These are phyloP conservation scores for Rhaphigaster nebulosa DNA, from an alignment of 2,888 invertebrate genomes.

Conservation along the genomic window DNA sequence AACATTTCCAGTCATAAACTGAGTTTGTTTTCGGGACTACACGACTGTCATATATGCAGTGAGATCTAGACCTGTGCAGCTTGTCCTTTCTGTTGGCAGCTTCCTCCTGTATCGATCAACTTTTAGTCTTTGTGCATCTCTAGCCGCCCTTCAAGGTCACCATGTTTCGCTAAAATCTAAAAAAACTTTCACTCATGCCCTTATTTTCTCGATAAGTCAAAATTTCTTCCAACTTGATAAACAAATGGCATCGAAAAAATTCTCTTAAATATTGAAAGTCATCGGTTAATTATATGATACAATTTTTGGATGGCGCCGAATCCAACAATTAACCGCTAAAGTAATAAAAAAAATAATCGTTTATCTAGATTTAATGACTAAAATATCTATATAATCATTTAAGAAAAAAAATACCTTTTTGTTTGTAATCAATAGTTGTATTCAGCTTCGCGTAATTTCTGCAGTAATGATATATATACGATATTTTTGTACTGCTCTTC, in stretches of 20 bases:
- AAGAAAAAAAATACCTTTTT: too few species aligned
- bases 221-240: neutral
- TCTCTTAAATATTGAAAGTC: neutral
- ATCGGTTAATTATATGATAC: neutral
- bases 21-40: too few species aligned
- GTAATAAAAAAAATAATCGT: too few species aligned
- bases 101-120: slow-evolving; percentile 16
- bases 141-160: neutral
- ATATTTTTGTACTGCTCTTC: too few species aligned
- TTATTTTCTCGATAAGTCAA: neutral
- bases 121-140: slow-evolving; percentile 24
- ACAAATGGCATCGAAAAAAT: neutral
- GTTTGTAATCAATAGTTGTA: too few species aligned
- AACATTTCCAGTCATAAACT: too few species aligned
- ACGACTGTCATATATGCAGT: neutral
- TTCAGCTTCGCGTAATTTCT: too few species aligned
- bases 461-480: too few species aligned
- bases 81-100: neutral
- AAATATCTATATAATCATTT: too few species aligned
- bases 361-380: too few species aligned
- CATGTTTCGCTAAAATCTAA: neutral
- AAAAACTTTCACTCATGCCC: neutral
- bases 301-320: neutral
- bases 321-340: neutral
- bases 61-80: neutral